Conservation (phyloP, 2,797 vertebrate species). For the Picus viridis region DNA sequence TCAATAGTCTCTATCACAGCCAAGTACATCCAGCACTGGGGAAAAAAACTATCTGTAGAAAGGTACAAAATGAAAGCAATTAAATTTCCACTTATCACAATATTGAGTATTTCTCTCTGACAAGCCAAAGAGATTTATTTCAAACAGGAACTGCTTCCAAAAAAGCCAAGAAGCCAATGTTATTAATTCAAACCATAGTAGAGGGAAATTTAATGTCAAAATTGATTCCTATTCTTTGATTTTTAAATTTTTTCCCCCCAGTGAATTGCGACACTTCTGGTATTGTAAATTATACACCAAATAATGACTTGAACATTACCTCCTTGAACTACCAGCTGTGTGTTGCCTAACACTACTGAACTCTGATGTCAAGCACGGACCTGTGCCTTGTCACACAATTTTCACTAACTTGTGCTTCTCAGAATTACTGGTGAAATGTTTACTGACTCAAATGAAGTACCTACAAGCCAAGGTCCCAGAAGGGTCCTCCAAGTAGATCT, state of each 20-base stretch:
- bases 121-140: not conserved
- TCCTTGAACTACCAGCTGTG: not conserved
- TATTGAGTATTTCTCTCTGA: slow-evolving; percentile 18
- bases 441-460: not conserved
- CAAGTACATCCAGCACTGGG: slow-evolving; percentile 18
- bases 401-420: slow-evolving; percentile 1
- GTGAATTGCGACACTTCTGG: not conserved
- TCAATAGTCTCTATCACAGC: not conserved
- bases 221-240: not conserved
- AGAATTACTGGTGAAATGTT: not conserved
- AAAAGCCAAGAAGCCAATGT: not conserved
- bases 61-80: slow-evolving; percentile 38
- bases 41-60: slow-evolving; percentile 31
- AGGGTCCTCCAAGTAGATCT: not conserved
- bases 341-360: not conserved
- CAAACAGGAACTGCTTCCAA: not conserved
- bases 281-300: not conserved
- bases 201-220: not conserved
- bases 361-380: not conserved
- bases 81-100: slow-evolving; percentile 48
- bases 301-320: not conserved
- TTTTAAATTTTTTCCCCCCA: not conserved
- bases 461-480: not conserved
- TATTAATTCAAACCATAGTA: not conserved
- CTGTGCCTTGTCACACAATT: not conserved